Evolutionary conservation across 1,140 invertebrate genomes (phyloP).

Genomic region (Tetraneura akinire): DNA sequence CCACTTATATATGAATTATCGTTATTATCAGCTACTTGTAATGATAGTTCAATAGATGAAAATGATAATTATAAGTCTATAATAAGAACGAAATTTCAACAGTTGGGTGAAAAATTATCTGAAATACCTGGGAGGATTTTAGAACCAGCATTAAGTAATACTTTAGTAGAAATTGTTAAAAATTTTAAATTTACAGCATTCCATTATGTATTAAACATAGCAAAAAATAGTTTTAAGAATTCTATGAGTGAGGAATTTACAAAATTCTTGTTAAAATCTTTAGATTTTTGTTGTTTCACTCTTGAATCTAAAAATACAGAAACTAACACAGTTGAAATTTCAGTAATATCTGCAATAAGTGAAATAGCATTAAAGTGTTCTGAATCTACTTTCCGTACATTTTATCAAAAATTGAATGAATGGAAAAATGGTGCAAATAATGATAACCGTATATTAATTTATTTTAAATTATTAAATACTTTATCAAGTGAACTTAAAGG

Average conservation of each 20-base stretch:
- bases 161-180: constrained; percentile 66
- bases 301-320: constrained; percentile 55
- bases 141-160: constrained; percentile 72
- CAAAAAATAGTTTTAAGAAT: constrained; percentile 70
- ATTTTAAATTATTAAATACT: constrained; percentile 70
- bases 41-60: constrained; percentile 20
- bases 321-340: constrained; percentile 22
- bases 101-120: constrained; percentile 48
- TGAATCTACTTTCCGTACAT: constrained; percentile 81
- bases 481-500: constrained; percentile 82
- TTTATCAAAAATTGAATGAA: constrained; percentile 83
- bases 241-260: constrained; percentile 71
- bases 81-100: constrained; percentile 45
- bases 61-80: constrained; percentile 46
- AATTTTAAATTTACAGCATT: constrained; percentile 67
- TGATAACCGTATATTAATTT: constrained; percentile 59
- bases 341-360: constrained; percentile 46
- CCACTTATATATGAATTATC: constrained; percentile 42
- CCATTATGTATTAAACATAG: constrained; percentile 71
- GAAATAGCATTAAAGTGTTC: constrained; percentile 78
- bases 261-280: constrained; percentile 72
- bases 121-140: constrained; percentile 74
- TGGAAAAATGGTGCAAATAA: constrained; percentile 70
- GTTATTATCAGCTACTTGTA: constrained; percentile 32
- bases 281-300: constrained; percentile 69